Conservation (phyloP, 2,797 vertebrate genomes). For the Myripristis jacobus region DNA sequence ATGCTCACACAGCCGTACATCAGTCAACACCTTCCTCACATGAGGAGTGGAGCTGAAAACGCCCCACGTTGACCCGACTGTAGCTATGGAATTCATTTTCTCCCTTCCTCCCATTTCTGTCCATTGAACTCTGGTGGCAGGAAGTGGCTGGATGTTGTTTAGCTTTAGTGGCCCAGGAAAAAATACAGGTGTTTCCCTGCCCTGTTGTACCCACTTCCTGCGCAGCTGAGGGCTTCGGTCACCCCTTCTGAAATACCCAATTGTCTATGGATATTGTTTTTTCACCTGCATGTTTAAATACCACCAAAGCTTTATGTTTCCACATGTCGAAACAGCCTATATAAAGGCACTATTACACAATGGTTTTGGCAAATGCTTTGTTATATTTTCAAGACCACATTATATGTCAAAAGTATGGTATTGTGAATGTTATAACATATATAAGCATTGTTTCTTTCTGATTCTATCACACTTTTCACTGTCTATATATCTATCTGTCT, state of each 20-base stretch:
- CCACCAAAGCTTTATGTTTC: not conserved
- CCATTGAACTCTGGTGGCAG: constrained; percentile 39
- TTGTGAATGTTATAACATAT: too few species aligned
- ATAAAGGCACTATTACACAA: too few species aligned
- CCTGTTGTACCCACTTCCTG: constrained; percentile 72
- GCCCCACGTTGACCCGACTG: constrained; percentile 9
- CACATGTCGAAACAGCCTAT: not conserved
- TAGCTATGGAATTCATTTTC: constrained; percentile 42
- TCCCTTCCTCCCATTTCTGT: constrained; percentile 63
- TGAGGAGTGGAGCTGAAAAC: constrained; percentile 25
- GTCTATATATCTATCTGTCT: not conserved
- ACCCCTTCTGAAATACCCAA: constrained; percentile 42
- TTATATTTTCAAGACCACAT: not conserved
- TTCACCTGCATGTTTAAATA: constrained; percentile 48
- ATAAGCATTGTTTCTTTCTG: too few species aligned
- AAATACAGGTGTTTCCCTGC: constrained; percentile 85
- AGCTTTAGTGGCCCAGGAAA: constrained; percentile 74
- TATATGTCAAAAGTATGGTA: too few species aligned
- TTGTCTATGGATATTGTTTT: constrained; percentile 55
- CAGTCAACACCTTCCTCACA: constrained; percentile 2
- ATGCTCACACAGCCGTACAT: not conserved
- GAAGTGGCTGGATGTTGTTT: constrained; percentile 77
- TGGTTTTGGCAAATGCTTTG: constrained; percentile 12
- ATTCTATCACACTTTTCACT: not conserved
- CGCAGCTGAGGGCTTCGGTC: constrained; percentile 61